Conservation (phyloP, 2,113 vertebrate species). For the Smithornis capensis region DNA sequence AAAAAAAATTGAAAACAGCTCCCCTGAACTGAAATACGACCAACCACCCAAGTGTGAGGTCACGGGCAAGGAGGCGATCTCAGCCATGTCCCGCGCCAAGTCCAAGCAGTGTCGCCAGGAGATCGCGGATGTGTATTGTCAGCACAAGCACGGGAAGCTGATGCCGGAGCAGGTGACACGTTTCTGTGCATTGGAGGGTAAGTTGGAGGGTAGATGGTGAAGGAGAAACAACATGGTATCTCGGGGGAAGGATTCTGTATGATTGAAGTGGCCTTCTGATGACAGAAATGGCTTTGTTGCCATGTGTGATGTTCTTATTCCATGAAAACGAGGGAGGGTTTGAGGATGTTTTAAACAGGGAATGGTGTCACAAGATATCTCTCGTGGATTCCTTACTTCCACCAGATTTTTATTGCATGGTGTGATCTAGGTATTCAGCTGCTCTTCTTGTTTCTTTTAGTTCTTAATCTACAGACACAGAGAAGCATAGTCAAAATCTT, state of each 20-base stretch:
- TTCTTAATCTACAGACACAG: background rate
- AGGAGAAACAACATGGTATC: background rate
- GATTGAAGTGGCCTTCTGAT: background rate
- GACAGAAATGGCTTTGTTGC: background rate
- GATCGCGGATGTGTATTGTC: conserved; percentile 90
- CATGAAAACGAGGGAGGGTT: background rate
- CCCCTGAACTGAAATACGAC: conserved; percentile 81
- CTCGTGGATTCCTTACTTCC: background rate
- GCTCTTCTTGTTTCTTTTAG: background rate
- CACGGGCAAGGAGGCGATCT: conserved; percentile 93
- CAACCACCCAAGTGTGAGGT: conserved; percentile 90
- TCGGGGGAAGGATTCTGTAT: background rate
- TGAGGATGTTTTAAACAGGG: background rate
- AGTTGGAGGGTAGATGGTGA: conserved; percentile 36
- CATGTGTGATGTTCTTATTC: background rate
- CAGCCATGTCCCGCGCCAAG: conserved; percentile 88
- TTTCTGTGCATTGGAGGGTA: conserved; percentile 92
- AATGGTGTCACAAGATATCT: background rate
- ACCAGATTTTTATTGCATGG: background rate
- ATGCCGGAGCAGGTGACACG: conserved; percentile 94
- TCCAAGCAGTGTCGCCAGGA: conserved; percentile 90
- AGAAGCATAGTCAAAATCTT: accelerated
- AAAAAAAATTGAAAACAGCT: conserved; percentile 64
- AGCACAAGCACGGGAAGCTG: conserved; percentile 88
- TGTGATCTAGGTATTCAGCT: background rate